Conservation (phyloP, 1,140 invertebrate genomes). For the Drosophila yakuba region DNA sequence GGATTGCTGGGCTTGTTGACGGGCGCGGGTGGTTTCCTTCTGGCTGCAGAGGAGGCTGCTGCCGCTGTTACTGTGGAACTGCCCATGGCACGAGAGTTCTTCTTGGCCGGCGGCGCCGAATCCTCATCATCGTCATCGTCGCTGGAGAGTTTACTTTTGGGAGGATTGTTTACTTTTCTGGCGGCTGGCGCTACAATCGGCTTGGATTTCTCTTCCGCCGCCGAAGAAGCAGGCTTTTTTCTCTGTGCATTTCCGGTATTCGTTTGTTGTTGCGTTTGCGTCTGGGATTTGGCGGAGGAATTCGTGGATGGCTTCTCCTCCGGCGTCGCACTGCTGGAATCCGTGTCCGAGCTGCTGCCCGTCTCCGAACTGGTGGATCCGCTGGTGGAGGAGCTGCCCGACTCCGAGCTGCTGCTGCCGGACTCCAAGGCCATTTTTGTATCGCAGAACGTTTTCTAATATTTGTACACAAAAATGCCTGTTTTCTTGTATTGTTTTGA, state of each 20-base stretch:
- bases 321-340: constrained; percentile 86
- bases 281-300: constrained; percentile 17
- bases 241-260: constrained; percentile 10
- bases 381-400: constrained; percentile 87
- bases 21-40: constrained; percentile 57
- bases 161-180: constrained; percentile 48
- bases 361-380: constrained; percentile 85
- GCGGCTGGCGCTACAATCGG: not conserved
- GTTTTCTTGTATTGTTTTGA: constrained; percentile 50
- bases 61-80: constrained; percentile 33
- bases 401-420: constrained; percentile 87
- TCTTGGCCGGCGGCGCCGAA: constrained; percentile 77
- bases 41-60: constrained; percentile 47
- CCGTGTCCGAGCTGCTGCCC: constrained; percentile 88
- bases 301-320: constrained; percentile 53
- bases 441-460: constrained; percentile 8
- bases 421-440: constrained; percentile 80
- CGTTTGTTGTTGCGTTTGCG: constrained; percentile 27
- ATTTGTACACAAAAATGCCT: constrained; percentile 36
- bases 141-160: constrained; percentile 62
- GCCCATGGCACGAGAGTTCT: constrained; percentile 47
- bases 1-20: constrained; percentile 19
- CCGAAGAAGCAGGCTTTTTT: constrained; percentile 13
- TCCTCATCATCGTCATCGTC: constrained; percentile 65
- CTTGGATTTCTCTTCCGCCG: constrained; percentile 53